Base-by-base conservation (phyloP, 2,888 invertebrate genomes). In the Mesoligia furuncula region DNA sequence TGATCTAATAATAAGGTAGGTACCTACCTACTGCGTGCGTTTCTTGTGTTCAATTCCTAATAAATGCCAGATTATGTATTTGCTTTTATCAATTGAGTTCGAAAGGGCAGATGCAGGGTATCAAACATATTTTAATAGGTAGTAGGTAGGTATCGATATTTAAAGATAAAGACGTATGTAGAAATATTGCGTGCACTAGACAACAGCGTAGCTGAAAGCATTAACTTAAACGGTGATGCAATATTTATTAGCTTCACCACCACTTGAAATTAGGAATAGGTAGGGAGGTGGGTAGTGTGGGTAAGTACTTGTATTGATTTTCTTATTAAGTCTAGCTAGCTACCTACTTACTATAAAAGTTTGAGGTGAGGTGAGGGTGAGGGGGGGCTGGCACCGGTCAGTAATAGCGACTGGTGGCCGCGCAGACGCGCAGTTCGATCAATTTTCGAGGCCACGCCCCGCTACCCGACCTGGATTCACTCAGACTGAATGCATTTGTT, bases 281-380 rank as follows among this genome's bases (percentile, higher is more conserved):
- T 31, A 61, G 48, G 15, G 11, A 27, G 45, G 17, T 66, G 27
- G 3, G 45, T n/a, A 17, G 27, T 59, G 31, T 31, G 4, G 61
- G 31, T n/a, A n/a, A n/a, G n/a, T 31, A n/a, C 6, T 48, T 27
- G 45, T 79, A 79, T 79, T 71, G 80, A 78, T 80, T 69, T 79
- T 68, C 20, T 20, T 48, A 31, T 51, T 59, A n/a, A 0, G 27
- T 42, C n/a, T 62, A 65, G 36, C 31, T 65, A 57, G 20, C 17
- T 80, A 64, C 1, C 13, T 59, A 57, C 15, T 68, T 51, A 17
- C 24, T 68, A 45, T 42, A 59, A 39, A 57, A 48, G 2, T 69
- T 54, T n/a, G 24, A 27, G 13, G 45, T 15, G 51, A 51, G 24
- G 48, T 6, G 36, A 57, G 31, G 42, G 20, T 36, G 61, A 39